Conservation (phyloP, 37 sponge, comb jelly and placozoan species). For the Diacarnus erythraeanus region DNA sequence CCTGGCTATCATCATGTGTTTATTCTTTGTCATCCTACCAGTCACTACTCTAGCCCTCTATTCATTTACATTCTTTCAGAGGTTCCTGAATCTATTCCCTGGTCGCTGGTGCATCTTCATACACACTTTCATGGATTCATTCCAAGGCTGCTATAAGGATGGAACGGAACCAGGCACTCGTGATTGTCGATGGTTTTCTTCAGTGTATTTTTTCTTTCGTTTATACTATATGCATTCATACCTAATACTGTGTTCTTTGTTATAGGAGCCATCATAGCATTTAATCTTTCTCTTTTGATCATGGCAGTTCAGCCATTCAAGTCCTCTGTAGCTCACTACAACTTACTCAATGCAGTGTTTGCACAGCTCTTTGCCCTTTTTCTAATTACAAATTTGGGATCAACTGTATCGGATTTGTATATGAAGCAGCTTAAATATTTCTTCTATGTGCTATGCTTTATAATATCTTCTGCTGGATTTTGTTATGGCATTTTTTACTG, state of each 20-base stretch:
- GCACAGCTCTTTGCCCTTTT: neutral
- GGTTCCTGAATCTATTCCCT: neutral
- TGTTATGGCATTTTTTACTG: neutral
- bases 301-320: constrained; percentile 7
- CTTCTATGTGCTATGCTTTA: neutral
- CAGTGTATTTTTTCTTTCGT: constrained; percentile 10
- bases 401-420: neutral
- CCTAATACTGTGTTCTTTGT: neutral
- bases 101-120: constrained; percentile 6
- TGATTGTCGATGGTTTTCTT: constrained; percentile 37
- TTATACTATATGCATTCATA: constrained; percentile 19
- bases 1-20: neutral
- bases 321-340: neutral
- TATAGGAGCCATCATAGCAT: neutral
- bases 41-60: constrained; percentile 4
- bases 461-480: neutral
- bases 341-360: neutral
- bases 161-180: constrained; percentile 27
- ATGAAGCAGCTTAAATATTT: neutral
- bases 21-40: constrained; percentile 7
- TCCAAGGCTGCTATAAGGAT: constrained; percentile 45
- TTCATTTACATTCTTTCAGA: constrained; percentile 7
- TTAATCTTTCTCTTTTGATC: neutral
- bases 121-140: constrained; percentile 13
- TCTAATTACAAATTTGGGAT: neutral